These are phyloP conservation scores for Indicator maculatus DNA, from an alignment of 2,113 vertebrate species.

Conservation along the genomic window DNA sequence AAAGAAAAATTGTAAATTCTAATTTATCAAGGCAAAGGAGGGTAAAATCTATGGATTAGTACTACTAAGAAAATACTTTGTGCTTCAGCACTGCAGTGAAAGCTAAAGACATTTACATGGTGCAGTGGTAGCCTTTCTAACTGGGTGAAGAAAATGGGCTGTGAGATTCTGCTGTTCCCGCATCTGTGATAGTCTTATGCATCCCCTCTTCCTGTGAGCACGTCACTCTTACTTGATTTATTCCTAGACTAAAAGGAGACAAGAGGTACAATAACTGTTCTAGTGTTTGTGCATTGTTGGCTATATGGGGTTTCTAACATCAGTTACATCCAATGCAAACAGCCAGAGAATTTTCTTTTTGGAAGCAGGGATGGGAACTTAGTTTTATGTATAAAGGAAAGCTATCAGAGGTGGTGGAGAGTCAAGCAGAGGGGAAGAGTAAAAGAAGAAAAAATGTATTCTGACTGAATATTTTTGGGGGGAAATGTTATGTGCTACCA, in stretches of 20 bases:
- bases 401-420: background rate
- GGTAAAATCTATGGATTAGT: background rate
- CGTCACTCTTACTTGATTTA: background rate
- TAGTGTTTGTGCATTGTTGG: background rate
- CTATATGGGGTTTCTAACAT: background rate
- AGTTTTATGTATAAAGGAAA: background rate
- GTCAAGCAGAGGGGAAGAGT: background rate
- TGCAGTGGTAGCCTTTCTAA: background rate
- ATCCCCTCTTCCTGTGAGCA: background rate
- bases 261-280: background rate
- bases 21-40: background rate
- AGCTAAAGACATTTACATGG: background rate
- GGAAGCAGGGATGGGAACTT: background rate
- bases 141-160: background rate
- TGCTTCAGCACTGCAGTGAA: background rate
- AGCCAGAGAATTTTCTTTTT: background rate
- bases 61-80: background rate
- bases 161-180: background rate
- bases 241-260: background rate
- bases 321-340: background rate
- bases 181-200: background rate
- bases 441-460: background rate
- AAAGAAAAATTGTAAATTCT: background rate
- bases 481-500: background rate
- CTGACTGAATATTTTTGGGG: background rate